These are phyloP conservation scores for Drosophila bocki DNA, from an alignment of 1,140 invertebrate species.

Conservation along the genomic window DNA sequence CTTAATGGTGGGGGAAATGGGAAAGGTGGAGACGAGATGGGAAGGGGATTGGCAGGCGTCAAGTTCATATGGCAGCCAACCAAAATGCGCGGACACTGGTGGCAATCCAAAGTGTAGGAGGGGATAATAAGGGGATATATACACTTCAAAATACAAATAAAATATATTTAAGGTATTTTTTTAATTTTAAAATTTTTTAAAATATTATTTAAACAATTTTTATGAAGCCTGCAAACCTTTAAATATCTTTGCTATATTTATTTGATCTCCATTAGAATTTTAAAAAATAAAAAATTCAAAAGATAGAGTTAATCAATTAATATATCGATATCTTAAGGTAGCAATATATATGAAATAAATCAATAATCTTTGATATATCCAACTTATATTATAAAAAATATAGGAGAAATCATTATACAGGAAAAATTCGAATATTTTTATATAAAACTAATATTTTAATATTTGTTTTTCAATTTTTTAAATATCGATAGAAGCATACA, in stretches of 20 bases:
- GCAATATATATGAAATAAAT: no score
- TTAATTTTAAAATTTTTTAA: background rate
- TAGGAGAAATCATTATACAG: no score
- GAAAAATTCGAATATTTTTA: no score
- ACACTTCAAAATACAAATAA: background rate
- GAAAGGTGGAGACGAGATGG: background rate
- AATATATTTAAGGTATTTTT: background rate
- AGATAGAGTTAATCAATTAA: background rate
- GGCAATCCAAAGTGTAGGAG: slow-evolving; percentile 7
- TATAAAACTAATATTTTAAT: no score
- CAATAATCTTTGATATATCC: no score
- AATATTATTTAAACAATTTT: background rate
- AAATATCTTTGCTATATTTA: background rate
- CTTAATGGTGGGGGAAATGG: slow-evolving; percentile 1
- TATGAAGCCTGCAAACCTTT: background rate
- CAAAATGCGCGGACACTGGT: slow-evolving; percentile 75
- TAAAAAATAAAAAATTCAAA: background rate
- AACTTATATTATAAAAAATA: no score
- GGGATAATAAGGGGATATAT: background rate
- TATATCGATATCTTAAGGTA: no score
- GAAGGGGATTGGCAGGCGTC: slow-evolving; percentile 44
- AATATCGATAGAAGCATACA: no score
- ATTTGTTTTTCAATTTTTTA: no score
- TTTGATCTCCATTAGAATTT: background rate
- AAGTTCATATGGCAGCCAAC: slow-evolving; percentile 77